Percentiles rank a stretch among this genome's conserved stretches.
These are phyloP conservation scores for Perizoma affinitatum DNA, from an alignment of 2,888 invertebrate species.

Conservation along the genomic window DNA sequence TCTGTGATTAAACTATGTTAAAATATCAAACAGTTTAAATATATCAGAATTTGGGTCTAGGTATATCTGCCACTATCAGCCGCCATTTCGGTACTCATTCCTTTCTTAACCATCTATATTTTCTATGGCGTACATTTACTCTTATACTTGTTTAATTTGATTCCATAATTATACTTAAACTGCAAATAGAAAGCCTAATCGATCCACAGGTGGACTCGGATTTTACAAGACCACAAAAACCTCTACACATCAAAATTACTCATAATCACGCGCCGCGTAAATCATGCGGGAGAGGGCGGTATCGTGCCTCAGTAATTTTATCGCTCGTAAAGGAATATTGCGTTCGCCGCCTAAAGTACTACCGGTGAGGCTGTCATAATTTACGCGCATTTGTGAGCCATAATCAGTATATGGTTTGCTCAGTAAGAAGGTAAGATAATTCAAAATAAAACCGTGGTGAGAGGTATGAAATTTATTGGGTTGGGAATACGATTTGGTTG, in stretches of 20 bases:
- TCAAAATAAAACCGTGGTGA: conserved; percentile 21
- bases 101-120: no score
- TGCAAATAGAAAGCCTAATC: conserved; percentile 11
- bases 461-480: conserved; percentile 18
- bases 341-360: conserved; percentile 53
- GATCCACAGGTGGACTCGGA: conserved; percentile 26
- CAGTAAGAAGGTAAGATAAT: conserved; percentile 26
- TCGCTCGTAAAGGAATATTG: conserved; percentile 61
- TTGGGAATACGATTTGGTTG: background rate
- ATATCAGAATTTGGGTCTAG: no score
- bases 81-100: no score
- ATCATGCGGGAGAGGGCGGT: conserved; percentile 48
- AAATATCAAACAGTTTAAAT: no score
- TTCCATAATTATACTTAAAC: background rate
- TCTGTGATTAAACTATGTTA: no score
- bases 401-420: conserved; percentile 31
- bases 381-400: conserved; percentile 50
- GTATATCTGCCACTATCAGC: no score
- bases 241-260: conserved; percentile 45
- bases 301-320: conserved; percentile 55
- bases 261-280: conserved; percentile 47
- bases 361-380: conserved; percentile 57
- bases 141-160: no score
- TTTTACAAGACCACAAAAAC: conserved; percentile 31
- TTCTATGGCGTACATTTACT: no score